These are phyloP conservation scores for Hedya salicella DNA, from an alignment of 2,888 invertebrate genomes.

Conservation along the genomic window DNA sequence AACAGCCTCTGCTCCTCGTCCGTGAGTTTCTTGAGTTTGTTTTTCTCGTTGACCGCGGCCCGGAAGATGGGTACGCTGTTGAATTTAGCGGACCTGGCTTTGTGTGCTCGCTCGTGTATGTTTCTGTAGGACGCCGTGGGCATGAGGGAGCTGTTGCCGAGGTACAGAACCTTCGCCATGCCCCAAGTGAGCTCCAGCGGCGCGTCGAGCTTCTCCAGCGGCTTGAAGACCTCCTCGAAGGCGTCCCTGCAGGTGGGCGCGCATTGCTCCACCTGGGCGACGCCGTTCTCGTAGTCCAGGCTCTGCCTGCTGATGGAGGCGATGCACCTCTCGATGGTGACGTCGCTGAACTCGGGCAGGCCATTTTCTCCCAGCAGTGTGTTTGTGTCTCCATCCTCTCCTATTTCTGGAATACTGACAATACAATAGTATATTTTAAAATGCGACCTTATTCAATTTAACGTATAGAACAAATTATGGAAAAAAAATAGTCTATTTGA, in stretches of 20 bases:
- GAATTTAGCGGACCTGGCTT: conserved; percentile 90
- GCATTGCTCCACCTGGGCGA: conserved; percentile 87
- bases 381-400: conserved; percentile 92
- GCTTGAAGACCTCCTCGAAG: conserved; percentile 88
- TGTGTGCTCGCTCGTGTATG: conserved; percentile 91
- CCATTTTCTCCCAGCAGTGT: conserved; percentile 89
- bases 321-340: conserved; percentile 93
- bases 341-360: conserved; percentile 91
- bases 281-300: conserved; percentile 91
- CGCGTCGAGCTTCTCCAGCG: conserved; percentile 89
- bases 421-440: conserved; percentile 38
- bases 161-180: conserved; percentile 92
- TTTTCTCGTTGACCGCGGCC: conserved; percentile 85
- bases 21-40: conserved; percentile 73
- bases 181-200: conserved; percentile 95
- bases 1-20: conserved; percentile 89
- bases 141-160: conserved; percentile 92
- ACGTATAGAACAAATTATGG: too few species aligned
- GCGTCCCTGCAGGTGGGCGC: conserved; percentile 82
- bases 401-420: conserved; percentile 91
- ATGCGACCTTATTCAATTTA: too few species aligned
- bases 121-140: conserved; percentile 91
- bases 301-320: conserved; percentile 93
- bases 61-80: conserved; percentile 88
- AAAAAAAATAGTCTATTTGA: too few species aligned